Percentiles rank a stretch among this genome's conserved stretches.
These are phyloP conservation scores for Muscicapa adusta DNA, from an alignment of 2,113 vertebrate genomes.

Conservation along the genomic window DNA sequence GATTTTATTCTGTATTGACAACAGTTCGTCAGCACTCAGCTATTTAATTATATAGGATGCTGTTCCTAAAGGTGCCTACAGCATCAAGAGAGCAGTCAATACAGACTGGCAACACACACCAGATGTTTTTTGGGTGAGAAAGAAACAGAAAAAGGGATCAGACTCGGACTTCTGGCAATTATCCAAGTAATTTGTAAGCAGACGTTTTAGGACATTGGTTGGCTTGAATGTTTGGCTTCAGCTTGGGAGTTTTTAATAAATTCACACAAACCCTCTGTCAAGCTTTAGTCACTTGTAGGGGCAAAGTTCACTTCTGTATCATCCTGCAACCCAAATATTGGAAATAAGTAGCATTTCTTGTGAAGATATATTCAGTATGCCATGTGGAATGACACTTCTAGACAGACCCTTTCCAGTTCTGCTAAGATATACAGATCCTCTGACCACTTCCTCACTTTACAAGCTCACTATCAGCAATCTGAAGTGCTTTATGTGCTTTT, in stretches of 20 bases:
- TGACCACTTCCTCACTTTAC: neutral
- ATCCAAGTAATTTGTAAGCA: constrained; percentile 45
- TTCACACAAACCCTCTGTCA: constrained; percentile 24
- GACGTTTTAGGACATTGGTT: constrained; percentile 15
- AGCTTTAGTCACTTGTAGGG: constrained; percentile 6
- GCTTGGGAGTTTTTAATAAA: constrained; percentile 23
- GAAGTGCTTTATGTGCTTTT: neutral
- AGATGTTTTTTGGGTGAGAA: constrained; percentile 27
- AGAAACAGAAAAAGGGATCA: neutral
- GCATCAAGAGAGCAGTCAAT: neutral
- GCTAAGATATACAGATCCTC: neutral
- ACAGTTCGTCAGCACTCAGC: neutral
- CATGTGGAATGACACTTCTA: neutral
- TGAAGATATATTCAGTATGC: neutral
- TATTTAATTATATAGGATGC: neutral
- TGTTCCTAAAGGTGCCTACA: neutral
- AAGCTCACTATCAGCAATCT: neutral
- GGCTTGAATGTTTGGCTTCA: constrained; percentile 11
- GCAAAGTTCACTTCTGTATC: neutral
- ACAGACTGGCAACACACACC: neutral
- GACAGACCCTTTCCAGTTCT: neutral
- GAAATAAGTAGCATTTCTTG: constrained; percentile 33
- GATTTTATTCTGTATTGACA: constrained; percentile 3
- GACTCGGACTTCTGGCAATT: neutral
- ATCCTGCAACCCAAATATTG: constrained; percentile 24